These are phyloP conservation scores for Dryomyza anilis DNA, from an alignment of 2,888 invertebrate species.

Conservation along the genomic window DNA sequence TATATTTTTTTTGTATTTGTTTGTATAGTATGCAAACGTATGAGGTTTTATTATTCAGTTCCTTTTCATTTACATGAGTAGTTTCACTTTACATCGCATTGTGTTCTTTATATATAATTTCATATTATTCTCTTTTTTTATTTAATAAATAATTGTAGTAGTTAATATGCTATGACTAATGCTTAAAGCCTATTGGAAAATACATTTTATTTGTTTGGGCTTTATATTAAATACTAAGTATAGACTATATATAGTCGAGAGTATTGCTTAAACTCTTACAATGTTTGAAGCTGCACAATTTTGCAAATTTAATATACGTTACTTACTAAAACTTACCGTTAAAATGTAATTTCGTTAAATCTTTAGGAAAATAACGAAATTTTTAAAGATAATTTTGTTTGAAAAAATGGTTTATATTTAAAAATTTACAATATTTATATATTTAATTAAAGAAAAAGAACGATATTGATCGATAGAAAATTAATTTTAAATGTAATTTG, in stretches of 20 bases:
- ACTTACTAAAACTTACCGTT: no score
- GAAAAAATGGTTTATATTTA: no score
- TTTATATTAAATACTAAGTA: background rate
- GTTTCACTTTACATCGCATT: conserved; percentile 24
- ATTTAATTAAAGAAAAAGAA: no score
- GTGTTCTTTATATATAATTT: conserved; percentile 29
- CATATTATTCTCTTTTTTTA: conserved; percentile 20
- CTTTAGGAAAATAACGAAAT: no score
- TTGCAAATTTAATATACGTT: no score
- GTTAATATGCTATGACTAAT: conserved; percentile 12
- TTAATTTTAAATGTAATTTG: no score
- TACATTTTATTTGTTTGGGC: conserved; percentile 13
- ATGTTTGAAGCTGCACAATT: conserved; percentile 16
- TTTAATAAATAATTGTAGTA: conserved; percentile 16
- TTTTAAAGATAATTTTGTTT: no score
- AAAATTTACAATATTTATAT: no score
- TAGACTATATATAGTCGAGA: no score
- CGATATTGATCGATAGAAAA: no score
- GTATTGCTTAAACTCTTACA: no score
- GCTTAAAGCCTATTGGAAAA: conserved; percentile 19
- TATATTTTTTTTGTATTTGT: conserved; percentile 31
- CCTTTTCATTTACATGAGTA: conserved; percentile 1
- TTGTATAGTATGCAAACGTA: conserved; percentile 26
- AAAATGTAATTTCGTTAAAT: no score
- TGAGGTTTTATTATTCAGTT: conserved; percentile 25